Conservation (phyloP, 64 coral and sea anemone genomes). For the Montipora efflorescens region DNA sequence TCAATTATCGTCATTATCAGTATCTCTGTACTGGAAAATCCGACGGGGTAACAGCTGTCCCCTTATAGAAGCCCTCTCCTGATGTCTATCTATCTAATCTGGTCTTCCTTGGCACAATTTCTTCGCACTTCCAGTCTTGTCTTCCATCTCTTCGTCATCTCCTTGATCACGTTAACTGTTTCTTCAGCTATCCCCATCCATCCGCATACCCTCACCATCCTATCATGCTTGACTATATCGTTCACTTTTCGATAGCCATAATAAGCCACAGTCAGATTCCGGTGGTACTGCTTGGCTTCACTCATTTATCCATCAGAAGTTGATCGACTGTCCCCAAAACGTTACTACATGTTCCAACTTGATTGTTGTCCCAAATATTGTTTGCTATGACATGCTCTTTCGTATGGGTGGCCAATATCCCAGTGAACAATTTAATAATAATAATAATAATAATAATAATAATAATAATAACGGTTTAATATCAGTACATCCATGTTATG, state of each 20-base stretch:
- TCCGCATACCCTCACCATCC: conserved; percentile 45
- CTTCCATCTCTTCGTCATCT: conserved; percentile 47
- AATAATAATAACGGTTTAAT: too few species aligned
- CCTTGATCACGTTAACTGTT: not conserved
- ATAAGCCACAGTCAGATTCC: conserved; percentile 58
- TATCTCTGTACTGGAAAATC: not conserved
- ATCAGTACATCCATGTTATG: too few species aligned
- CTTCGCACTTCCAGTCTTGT: conserved; percentile 51
- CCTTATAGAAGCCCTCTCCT: conserved; percentile 43
- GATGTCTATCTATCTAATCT: conserved; percentile 45
- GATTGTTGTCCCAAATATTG: conserved; percentile 50
- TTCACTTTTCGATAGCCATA: conserved; percentile 49
- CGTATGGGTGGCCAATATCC: conserved; percentile 35
- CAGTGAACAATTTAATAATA: conserved; percentile 10
- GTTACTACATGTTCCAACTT: conserved; percentile 23
- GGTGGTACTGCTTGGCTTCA: conserved; percentile 57
- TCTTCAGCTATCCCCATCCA: conserved; percentile 45
- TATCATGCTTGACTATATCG: conserved; percentile 41
- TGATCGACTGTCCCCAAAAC: conserved; percentile 72
- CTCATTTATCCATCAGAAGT: conserved; percentile 37
- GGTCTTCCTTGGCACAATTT: not conserved
- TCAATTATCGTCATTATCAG: not conserved
- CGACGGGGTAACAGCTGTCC: conserved; percentile 4
- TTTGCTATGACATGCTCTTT: conserved; percentile 7
- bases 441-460: too few species aligned